phyloP scores from a whole-genome alignment of 2,888 invertebrate species.

The Metallyticus violacea region DNA sequence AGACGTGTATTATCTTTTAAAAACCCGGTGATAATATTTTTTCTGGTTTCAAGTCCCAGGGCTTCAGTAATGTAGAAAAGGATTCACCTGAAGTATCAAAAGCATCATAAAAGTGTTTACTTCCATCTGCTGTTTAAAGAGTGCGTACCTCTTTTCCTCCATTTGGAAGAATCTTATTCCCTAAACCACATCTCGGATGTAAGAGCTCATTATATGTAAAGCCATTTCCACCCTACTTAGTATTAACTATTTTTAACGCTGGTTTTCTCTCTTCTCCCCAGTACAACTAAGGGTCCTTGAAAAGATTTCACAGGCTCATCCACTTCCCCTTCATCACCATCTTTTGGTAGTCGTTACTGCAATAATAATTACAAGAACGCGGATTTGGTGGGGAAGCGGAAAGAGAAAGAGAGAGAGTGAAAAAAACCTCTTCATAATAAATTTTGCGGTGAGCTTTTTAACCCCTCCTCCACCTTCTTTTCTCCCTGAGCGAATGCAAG shows the following conservation, averaged over 20 bases:
- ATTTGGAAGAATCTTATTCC: neutral
- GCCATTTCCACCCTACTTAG: conserved; percentile 18
- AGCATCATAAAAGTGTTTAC: neutral
- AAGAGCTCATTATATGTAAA: conserved; percentile 8
- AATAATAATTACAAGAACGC: conserved; percentile 1
- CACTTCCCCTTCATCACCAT: neutral
- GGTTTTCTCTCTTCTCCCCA: neutral
- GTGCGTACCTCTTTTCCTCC: neutral
- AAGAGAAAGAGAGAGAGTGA: neutral
- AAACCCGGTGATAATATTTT: too few species aligned
- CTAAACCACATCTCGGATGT: neutral
- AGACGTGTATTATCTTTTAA: too few species aligned
- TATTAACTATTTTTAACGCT: conserved; percentile 14
- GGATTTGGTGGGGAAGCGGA: neutral
- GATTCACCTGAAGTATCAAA: neutral
- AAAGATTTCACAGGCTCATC: neutral
- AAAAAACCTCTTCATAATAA: conserved; percentile 20
- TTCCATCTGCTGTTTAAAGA: neutral
- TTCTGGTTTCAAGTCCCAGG: too few species aligned
- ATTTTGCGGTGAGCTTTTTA: conserved; percentile 28
- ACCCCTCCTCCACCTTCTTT: conserved; percentile 6
- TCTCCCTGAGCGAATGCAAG: neutral
- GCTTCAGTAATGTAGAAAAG: neutral
- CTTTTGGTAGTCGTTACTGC: neutral
- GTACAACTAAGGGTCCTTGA: neutral